Conservation (phyloP, 2,888 invertebrate species). For the Tipula lateralis region DNA sequence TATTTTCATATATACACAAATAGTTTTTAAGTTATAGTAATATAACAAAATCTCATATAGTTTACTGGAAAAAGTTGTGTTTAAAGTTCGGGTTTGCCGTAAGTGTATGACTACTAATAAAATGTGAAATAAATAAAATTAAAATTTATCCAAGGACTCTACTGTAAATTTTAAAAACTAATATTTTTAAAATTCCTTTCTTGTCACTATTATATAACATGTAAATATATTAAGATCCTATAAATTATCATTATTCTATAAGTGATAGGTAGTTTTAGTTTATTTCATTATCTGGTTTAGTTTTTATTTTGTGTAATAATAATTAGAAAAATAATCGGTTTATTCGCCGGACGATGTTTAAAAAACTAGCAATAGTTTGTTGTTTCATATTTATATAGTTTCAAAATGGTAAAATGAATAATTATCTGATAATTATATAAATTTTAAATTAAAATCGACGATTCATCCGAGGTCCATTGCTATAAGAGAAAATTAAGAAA, state of each 20-base stretch:
- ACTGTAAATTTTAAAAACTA: not conserved
- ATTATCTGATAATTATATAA: not conserved
- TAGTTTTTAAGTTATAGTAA: not conserved
- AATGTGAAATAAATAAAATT: not conserved
- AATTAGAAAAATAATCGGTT: not conserved
- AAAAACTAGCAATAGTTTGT: not conserved
- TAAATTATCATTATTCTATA: not conserved
- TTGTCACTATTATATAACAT: not conserved
- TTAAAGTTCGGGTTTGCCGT: not conserved
- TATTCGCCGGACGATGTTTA: not conserved
- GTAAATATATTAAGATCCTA: not conserved
- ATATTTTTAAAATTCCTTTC: not conserved
- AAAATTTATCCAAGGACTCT: not conserved
- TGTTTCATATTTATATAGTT: not conserved
- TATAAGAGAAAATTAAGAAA: constrained; percentile 37
- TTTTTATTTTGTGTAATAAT: not conserved
- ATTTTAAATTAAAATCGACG: constrained; percentile 43
- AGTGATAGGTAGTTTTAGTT: not conserved
- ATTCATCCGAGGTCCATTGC: constrained; percentile 45
- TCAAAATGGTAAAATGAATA: constrained; percentile 5
- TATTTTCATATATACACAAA: not conserved
- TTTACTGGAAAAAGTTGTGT: not conserved
- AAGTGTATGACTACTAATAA: not conserved
- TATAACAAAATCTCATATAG: not conserved
- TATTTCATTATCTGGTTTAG: not conserved